Evolutionary conservation across 2,113 vertebrate species (phyloP).

Genomic region (Harpagus bidentatus): DNA sequence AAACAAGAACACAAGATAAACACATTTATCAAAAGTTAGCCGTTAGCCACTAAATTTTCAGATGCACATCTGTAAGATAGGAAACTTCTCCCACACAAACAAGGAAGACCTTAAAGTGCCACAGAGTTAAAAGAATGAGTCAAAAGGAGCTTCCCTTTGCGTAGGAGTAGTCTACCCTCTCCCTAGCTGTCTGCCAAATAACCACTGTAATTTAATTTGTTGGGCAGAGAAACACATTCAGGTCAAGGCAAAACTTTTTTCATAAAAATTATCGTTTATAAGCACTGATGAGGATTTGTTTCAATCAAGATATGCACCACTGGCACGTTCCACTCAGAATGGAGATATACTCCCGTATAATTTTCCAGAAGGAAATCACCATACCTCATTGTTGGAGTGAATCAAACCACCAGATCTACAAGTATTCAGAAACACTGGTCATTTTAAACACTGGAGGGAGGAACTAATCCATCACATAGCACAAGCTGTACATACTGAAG

Average conservation of each 20-base stretch:
- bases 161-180: background rate
- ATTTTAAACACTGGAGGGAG: background rate
- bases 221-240: background rate
- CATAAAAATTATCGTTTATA: background rate
- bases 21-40: background rate
- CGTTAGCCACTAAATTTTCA: background rate
- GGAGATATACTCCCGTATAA: background rate
- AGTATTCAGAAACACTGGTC: background rate
- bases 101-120: constrained; percentile 42
- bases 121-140: constrained; percentile 39
- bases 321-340: background rate
- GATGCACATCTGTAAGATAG: background rate
- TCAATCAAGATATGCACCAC: background rate
- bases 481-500: background rate
- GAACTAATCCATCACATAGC: background rate
- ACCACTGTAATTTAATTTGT: background rate
- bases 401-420: background rate
- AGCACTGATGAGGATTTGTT: background rate
- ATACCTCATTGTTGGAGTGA: background rate
- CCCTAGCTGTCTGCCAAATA: background rate
- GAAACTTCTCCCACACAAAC: constrained; percentile 71
- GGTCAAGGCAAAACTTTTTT: background rate
- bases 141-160: constrained; percentile 51
- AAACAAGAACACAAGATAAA: background rate
- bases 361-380: background rate